Conservation (phyloP, 2,888 invertebrate genomes). For the Conchocele bisecta region DNA sequence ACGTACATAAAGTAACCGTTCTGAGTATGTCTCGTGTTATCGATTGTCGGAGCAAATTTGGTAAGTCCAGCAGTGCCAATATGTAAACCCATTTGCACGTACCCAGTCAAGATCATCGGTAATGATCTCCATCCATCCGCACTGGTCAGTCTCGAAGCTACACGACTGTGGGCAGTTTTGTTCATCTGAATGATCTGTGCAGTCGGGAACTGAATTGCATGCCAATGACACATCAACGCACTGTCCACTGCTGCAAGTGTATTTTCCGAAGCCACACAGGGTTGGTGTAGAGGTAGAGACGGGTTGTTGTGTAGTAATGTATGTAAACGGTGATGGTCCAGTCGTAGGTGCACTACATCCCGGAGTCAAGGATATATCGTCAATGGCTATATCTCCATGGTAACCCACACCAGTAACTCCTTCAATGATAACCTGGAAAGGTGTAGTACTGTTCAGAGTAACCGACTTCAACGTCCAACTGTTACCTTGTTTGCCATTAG, state of each 20-base stretch:
- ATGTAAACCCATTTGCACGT: slow-evolving; percentile 61
- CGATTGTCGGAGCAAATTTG: slow-evolving; percentile 65
- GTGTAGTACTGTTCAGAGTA: slow-evolving; percentile 45
- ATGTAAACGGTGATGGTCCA: slow-evolving; percentile 40
- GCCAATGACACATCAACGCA: slow-evolving; percentile 62
- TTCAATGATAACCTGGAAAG: slow-evolving; percentile 73
- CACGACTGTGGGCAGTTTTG: slow-evolving; percentile 69
- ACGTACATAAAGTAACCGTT: slow-evolving; percentile 76
- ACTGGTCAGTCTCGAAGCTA: slow-evolving; percentile 78
- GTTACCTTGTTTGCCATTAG: slow-evolving; percentile 60
- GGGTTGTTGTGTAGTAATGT: slow-evolving; percentile 42
- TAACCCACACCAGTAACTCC: slow-evolving; percentile 73
- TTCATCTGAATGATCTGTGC: slow-evolving; percentile 75
- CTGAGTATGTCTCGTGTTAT: slow-evolving; percentile 64
- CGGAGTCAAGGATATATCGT: slow-evolving; percentile 78
- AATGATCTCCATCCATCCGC: slow-evolving; percentile 72
- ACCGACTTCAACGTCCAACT: slow-evolving; percentile 62
- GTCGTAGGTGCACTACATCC: slow-evolving; percentile 67
- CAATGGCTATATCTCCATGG: slow-evolving; percentile 76
- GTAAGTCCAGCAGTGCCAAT: slow-evolving; percentile 42
- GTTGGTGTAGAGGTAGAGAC: slow-evolving; percentile 41
- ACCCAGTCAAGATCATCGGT: slow-evolving; percentile 75
- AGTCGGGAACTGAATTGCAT: slow-evolving; percentile 76
- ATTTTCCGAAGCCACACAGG: slow-evolving; percentile 59
- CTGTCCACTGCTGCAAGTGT: slow-evolving; percentile 66